These are phyloP conservation scores for Parambassis ranga DNA, from an alignment of 2,797 vertebrate genomes.

Conservation along the genomic window DNA sequence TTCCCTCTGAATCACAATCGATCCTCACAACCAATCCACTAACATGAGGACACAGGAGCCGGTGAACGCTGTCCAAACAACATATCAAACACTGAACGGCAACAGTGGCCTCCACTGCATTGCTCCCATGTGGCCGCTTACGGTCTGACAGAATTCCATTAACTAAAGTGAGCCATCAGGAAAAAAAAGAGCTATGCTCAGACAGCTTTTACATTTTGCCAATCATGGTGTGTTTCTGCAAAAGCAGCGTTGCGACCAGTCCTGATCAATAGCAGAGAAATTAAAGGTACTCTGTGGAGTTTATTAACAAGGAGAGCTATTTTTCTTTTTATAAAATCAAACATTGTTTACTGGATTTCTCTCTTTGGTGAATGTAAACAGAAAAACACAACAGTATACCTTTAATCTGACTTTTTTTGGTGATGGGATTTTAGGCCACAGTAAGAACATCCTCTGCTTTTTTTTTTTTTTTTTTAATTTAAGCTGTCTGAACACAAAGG, in stretches of 20 bases:
- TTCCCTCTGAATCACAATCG: conserved; percentile 82
- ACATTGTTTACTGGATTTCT: too few relatives aligned
- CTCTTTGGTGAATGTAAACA: conserved; percentile 8
- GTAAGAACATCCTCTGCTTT: too few relatives aligned
- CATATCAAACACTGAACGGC: conserved; percentile 57
- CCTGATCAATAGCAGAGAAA: background rate
- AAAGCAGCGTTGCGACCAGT: background rate
- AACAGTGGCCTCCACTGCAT: conserved; percentile 83
- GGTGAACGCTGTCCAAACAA: conserved; percentile 81
- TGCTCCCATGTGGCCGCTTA: conserved; percentile 74
- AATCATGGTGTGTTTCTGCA: too few relatives aligned
- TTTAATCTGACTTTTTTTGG: conserved; percentile 1
- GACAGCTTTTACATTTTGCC: too few relatives aligned
- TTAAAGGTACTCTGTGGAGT: conserved; percentile 14
- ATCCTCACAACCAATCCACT: conserved; percentile 87
- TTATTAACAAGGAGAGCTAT: too few relatives aligned
- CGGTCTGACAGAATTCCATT: conserved; percentile 68
- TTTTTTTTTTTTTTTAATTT: background rate
- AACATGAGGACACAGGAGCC: conserved; percentile 79
- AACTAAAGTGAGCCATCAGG: conserved; percentile 76
- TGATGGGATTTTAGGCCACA: background rate
- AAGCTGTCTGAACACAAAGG: conserved; percentile 62
- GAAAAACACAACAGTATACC: background rate
- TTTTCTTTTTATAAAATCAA: too few relatives aligned
- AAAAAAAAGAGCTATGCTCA: conserved; percentile 58